These are phyloP conservation scores for Threskiornis aethiopicus DNA, from an alignment of 2,797 vertebrate species.

Conservation along the genomic window DNA sequence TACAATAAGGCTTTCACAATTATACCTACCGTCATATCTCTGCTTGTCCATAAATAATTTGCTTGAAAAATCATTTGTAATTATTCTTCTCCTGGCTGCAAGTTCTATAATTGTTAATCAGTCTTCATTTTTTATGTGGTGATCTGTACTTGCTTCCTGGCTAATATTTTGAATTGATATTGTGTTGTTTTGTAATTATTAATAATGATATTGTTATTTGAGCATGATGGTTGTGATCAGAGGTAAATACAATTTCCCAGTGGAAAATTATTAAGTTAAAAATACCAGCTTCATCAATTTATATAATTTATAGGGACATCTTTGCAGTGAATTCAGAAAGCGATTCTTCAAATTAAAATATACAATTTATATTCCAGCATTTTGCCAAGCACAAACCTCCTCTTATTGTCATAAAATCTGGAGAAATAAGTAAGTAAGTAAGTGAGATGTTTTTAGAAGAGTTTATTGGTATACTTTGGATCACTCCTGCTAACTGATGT, in stretches of 20 bases:
- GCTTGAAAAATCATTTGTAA: not conserved
- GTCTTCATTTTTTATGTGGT: conserved; percentile 37
- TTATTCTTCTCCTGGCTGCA: not conserved
- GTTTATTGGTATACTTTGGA: not conserved
- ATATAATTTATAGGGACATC: not conserved
- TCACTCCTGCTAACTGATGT: not conserved
- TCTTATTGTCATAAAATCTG: not conserved
- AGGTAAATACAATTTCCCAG: conserved; percentile 17
- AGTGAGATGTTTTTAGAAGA: not conserved
- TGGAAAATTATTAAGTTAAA: conserved; percentile 13
- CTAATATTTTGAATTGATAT: conserved; percentile 34
- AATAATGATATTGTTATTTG: conserved; percentile 33
- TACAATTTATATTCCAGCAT: not conserved
- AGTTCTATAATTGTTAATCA: conserved; percentile 35
- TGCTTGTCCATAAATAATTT: not conserved
- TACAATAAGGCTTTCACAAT: not conserved
- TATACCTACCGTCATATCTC: not conserved
- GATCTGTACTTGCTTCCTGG: not conserved
- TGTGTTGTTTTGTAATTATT: conserved; percentile 34
- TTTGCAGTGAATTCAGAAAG: not conserved
- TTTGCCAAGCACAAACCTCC: not conserved
- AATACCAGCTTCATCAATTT: conserved; percentile 33
- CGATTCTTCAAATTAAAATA: not conserved
- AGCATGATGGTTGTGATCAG: conserved; percentile 12
- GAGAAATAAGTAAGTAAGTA: not conserved